phyloP scores from a whole-genome alignment of 2,888 invertebrate species.

The Lobophora halterata region DNA sequence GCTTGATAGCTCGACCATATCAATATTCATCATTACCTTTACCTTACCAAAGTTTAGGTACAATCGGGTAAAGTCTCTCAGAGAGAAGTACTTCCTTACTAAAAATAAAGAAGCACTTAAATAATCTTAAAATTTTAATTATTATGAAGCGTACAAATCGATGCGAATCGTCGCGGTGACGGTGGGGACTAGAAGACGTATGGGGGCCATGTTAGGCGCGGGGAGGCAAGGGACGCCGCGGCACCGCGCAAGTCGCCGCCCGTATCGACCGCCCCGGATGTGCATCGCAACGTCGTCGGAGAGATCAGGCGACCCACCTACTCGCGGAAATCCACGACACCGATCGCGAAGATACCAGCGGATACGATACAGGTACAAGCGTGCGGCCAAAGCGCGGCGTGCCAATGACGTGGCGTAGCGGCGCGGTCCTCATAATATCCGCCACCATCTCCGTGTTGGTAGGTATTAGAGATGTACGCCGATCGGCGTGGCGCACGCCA shows the following conservation, averaged over 20 bases:
- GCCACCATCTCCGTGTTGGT: slow-evolving; percentile 8
- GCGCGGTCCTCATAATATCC: too few species aligned
- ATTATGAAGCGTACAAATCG: slow-evolving; percentile 70
- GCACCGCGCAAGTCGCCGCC: slow-evolving; percentile 72
- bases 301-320: slow-evolving; percentile 65
- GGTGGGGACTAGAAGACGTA: slow-evolving; percentile 53
- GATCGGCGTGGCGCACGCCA: slow-evolving; percentile 6
- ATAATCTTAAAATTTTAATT: slow-evolving; percentile 37
- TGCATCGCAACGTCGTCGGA: slow-evolving; percentile 68
- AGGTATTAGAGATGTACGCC: too few species aligned
- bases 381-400: too few species aligned
- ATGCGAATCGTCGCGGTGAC: slow-evolving; percentile 60
- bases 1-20: too few species aligned
- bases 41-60: too few species aligned
- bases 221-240: slow-evolving; percentile 54
- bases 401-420: too few species aligned
- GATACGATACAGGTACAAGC: slow-evolving; percentile 22
- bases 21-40: too few species aligned
- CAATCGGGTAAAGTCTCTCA: too few species aligned
- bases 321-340: slow-evolving; percentile 48
- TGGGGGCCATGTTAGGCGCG: slow-evolving; percentile 41
- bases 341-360: slow-evolving; percentile 3
- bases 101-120: too few species aligned
- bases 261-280: slow-evolving; percentile 78
- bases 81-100: too few species aligned